phyloP scores from a whole-genome alignment of 1,140 invertebrate genomes.

The Antheraea pernyi region DNA sequence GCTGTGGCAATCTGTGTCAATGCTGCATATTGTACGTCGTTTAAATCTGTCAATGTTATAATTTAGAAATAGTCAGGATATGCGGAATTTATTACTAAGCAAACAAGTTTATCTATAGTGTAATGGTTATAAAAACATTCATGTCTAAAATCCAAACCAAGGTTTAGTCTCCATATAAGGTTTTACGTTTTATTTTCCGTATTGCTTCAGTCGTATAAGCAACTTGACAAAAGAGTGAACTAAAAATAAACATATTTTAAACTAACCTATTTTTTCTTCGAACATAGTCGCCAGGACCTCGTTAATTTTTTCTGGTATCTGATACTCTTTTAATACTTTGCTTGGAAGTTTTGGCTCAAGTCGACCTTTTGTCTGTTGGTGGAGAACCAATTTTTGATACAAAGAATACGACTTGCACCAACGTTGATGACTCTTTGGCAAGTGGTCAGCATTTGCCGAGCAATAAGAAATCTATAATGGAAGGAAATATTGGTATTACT shows the following conservation, averaged over 20 bases:
- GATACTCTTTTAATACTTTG: slow-evolving; percentile 59
- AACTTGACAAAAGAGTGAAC: too few relatives aligned
- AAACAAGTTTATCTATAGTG: too few relatives aligned
- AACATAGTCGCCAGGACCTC: slow-evolving; percentile 75
- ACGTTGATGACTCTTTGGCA: slow-evolving; percentile 60
- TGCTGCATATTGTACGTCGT: slow-evolving; percentile 81
- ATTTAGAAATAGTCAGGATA: too few relatives aligned
- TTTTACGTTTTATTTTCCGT: too few relatives aligned
- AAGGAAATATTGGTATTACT: neutral
- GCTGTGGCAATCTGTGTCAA: slow-evolving; percentile 83
- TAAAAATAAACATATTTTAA: too few relatives aligned
- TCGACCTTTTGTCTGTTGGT: slow-evolving; percentile 78
- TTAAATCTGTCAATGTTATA: slow-evolving; percentile 60
- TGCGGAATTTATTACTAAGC: too few relatives aligned
- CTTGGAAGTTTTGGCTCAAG: slow-evolving; percentile 80
- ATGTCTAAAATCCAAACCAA: too few relatives aligned
- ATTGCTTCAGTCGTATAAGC: too few relatives aligned
- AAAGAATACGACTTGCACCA: slow-evolving; percentile 79
- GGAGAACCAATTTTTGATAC: slow-evolving; percentile 76
- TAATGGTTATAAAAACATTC: too few relatives aligned
- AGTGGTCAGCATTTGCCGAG: slow-evolving; percentile 65
- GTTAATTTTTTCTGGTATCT: slow-evolving; percentile 75
- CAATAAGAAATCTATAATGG: slow-evolving; percentile 73
- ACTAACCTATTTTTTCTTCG: slow-evolving; percentile 66
- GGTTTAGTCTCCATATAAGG: too few relatives aligned